A percentile compares a stretch with the other conserved stretches of the same genome.
Evolutionary conservation across 2,888 invertebrate species (phyloP).

Genomic region (Electrophaes corylata): DNA sequence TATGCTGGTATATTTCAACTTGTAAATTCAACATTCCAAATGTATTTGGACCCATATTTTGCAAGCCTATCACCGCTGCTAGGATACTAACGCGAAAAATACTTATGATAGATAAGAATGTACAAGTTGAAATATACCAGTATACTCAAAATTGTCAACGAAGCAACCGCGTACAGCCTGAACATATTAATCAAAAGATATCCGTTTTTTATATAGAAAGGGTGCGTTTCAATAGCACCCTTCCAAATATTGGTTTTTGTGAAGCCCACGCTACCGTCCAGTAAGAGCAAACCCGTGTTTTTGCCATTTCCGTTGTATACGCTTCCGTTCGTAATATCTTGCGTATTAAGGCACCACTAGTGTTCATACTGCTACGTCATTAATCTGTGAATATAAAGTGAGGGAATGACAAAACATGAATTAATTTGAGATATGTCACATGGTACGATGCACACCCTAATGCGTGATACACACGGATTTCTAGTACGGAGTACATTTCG

Average conservation of each 20-base stretch:
- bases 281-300: slow-evolving; percentile 83
- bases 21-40: no score
- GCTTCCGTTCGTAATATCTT: slow-evolving; percentile 72
- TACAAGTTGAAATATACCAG: not conserved
- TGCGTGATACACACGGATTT: slow-evolving; percentile 51
- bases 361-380: slow-evolving; percentile 79
- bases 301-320: slow-evolving; percentile 67
- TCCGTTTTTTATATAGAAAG: slow-evolving; percentile 75
- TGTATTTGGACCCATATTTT: no score
- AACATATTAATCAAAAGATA: slow-evolving; percentile 79
- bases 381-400: slow-evolving; percentile 80
- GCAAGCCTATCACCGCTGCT: no score
- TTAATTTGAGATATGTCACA: slow-evolving; percentile 82
- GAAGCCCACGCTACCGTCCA: slow-evolving; percentile 61
- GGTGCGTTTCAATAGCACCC: slow-evolving; percentile 78
- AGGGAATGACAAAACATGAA: slow-evolving; percentile 83
- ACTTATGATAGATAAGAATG: not conserved
- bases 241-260: slow-evolving; percentile 84
- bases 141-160: slow-evolving; percentile 28
- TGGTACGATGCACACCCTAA: slow-evolving; percentile 73
- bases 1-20: no score
- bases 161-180: slow-evolving; percentile 38
- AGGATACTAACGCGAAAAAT: no score
- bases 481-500: not conserved
- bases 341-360: slow-evolving; percentile 63